These are phyloP conservation scores for Neodiprion lecontei DNA, from an alignment of 1,140 invertebrate species.

Conservation along the genomic window DNA sequence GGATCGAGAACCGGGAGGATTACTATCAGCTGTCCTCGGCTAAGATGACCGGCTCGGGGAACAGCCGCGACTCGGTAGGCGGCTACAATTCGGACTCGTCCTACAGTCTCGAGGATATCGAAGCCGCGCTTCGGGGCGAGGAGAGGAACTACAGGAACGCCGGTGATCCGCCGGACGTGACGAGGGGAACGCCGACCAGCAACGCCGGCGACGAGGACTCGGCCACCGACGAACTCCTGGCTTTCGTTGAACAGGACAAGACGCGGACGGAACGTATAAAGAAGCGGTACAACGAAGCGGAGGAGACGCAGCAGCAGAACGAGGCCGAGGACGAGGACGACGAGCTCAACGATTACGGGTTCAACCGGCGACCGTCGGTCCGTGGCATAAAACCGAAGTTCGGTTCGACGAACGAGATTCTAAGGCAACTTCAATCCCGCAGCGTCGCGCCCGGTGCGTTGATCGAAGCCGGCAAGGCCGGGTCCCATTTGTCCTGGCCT, in stretches of 20 bases:
- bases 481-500: conserved; percentile 67
- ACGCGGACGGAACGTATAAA: conserved; percentile 81
- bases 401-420: conserved; percentile 80
- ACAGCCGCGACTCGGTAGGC: conserved; percentile 61
- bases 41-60: conserved; percentile 56
- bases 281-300: conserved; percentile 69
- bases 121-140: conserved; percentile 64
- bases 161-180: conserved; percentile 71
- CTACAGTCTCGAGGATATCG: conserved; percentile 74
- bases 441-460: conserved; percentile 45
- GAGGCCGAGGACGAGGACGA: conserved; percentile 72
- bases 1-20: conserved; percentile 69
- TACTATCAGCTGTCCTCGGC: conserved; percentile 70
- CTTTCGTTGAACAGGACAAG: conserved; percentile 85
- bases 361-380: conserved; percentile 85
- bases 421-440: conserved; percentile 74
- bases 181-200: conserved; percentile 70
- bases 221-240: conserved; percentile 76
- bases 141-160: conserved; percentile 63
- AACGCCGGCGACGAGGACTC: conserved; percentile 52
- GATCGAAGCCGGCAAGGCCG: conserved; percentile 46
- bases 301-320: conserved; percentile 27
- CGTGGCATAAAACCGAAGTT: conserved; percentile 77
- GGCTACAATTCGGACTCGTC: conserved; percentile 61
- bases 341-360: conserved; percentile 88